Evolutionary conservation across 1,140 invertebrate species (phyloP).

Genomic region (Tyrophagus putrescentiae): DNA sequence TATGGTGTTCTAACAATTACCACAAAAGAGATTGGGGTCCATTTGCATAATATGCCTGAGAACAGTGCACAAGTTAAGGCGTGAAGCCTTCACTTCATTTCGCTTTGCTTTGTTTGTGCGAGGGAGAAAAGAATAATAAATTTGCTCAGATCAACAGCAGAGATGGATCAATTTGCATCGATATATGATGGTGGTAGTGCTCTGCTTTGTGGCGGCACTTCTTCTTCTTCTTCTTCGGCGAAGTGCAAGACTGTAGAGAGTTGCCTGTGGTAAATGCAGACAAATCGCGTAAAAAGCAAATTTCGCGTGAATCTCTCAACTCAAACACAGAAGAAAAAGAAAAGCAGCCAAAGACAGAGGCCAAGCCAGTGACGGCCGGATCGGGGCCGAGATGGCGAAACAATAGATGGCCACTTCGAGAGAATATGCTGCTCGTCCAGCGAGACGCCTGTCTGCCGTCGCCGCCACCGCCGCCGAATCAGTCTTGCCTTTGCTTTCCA

Average conservation of each 20-base stretch:
- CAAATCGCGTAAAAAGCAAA: not conserved
- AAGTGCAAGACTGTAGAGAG: too few species aligned
- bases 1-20: not conserved
- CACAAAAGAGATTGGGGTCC: not conserved
- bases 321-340: too few species aligned
- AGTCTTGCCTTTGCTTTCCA: too few species aligned
- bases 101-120: not conserved
- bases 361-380: slow-evolving; percentile 4
- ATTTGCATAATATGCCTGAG: not conserved
- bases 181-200: not conserved
- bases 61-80: not conserved
- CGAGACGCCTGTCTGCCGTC: too few species aligned
- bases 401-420: slow-evolving; percentile 9
- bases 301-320: slow-evolving; percentile 8
- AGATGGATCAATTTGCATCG: slow-evolving; percentile 13
- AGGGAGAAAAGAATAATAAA: not conserved
- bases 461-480: too few species aligned
- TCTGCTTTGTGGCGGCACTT: slow-evolving; percentile 14
- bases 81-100: not conserved
- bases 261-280: too few species aligned
- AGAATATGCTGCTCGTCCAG: too few species aligned
- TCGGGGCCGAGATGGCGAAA: slow-evolving; percentile 5
- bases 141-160: slow-evolving; percentile 4
- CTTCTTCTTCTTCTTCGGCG: not conserved
- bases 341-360: not conserved